These are phyloP conservation scores for Zeuzera pyrina DNA, from an alignment of 2,888 invertebrate genomes.

Conservation along the genomic window DNA sequence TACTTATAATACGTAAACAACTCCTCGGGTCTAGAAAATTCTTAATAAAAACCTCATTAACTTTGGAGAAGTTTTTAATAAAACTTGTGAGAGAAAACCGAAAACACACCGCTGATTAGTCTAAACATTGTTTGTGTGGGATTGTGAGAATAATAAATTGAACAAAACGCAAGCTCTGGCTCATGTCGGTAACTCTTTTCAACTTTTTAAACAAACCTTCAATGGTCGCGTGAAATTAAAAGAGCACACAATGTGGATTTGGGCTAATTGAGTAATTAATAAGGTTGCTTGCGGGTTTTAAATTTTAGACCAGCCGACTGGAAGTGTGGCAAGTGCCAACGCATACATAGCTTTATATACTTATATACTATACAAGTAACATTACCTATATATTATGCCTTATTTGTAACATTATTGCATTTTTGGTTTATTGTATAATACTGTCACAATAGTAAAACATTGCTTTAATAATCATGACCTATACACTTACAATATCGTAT, in stretches of 20 bases:
- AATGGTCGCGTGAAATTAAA: slow-evolving; percentile 51
- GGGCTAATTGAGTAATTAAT: slow-evolving; percentile 69
- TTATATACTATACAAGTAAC: too few relatives aligned
- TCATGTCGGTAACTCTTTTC: slow-evolving; percentile 38
- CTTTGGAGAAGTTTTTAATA: too few relatives aligned
- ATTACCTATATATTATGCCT: neutral
- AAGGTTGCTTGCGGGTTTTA: slow-evolving; percentile 43
- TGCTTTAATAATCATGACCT: neutral
- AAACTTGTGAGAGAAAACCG: slow-evolving; percentile 19
- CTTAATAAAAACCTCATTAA: too few relatives aligned
- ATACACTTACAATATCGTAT: too few relatives aligned
- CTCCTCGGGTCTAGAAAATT: too few relatives aligned
- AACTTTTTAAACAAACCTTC: slow-evolving; percentile 32
- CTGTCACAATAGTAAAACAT: neutral
- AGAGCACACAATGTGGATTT: slow-evolving; percentile 50
- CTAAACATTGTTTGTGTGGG: slow-evolving; percentile 29
- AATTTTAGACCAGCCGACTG: slow-evolving; percentile 50
- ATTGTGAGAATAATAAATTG: slow-evolving; percentile 35
- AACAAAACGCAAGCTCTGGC: too few relatives aligned
- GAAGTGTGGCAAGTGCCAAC: slow-evolving; percentile 38
- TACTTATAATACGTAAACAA: too few relatives aligned
- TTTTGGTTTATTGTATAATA: neutral
- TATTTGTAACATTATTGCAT: neutral
- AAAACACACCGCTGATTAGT: slow-evolving; percentile 30
- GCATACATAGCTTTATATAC: too few relatives aligned